Percentiles rank a stretch among this genome's conserved stretches.
These are phyloP conservation scores for Poecilia latipinna DNA, from an alignment of 2,113 vertebrate species.

Conservation along the genomic window DNA sequence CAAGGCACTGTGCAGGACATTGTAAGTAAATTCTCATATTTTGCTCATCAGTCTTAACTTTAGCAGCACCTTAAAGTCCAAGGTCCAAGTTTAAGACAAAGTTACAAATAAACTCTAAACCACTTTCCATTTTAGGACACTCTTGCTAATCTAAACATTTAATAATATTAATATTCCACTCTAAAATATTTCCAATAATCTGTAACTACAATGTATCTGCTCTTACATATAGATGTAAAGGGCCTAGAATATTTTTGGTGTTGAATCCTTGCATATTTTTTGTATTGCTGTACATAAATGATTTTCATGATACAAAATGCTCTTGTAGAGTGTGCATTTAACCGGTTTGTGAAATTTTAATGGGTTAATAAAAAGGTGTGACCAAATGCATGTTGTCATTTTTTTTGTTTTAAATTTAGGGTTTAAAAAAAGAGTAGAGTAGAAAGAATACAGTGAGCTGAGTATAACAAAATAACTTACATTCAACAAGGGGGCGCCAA, in stretches of 20 bases:
- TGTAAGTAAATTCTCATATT: slow-evolving; percentile 15
- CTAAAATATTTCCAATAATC: slow-evolving; percentile 21
- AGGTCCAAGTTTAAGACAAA: background rate
- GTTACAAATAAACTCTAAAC: background rate
- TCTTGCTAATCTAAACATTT: background rate
- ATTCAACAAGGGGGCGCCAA: slow-evolving; percentile 43
- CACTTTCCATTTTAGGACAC: background rate
- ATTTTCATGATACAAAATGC: slow-evolving; percentile 65
- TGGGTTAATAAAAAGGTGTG: slow-evolving; percentile 64
- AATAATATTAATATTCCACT: slow-evolving; percentile 10
- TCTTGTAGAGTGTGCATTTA: slow-evolving; percentile 74
- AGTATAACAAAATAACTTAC: background rate
- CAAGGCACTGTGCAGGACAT: background rate
- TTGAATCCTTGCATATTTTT: slow-evolving; percentile 54
- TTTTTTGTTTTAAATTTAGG: too few species aligned
- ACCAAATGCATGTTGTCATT: slow-evolving; percentile 10
- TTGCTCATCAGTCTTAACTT: slow-evolving; percentile 19
- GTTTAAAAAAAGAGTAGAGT: background rate
- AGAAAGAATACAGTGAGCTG: background rate
- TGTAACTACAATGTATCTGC: slow-evolving; percentile 30
- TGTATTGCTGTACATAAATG: slow-evolving; percentile 49
- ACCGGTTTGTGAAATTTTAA: slow-evolving; percentile 65
- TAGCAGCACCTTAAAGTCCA: background rate
- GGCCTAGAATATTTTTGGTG: slow-evolving; percentile 59
- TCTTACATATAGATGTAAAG: slow-evolving; percentile 23